Percentiles rank a stretch among this genome's conserved stretches.
These are phyloP conservation scores for Otocyon megalotis DNA, from an alignment of 2,113 vertebrate genomes.

Conservation along the genomic window DNA sequence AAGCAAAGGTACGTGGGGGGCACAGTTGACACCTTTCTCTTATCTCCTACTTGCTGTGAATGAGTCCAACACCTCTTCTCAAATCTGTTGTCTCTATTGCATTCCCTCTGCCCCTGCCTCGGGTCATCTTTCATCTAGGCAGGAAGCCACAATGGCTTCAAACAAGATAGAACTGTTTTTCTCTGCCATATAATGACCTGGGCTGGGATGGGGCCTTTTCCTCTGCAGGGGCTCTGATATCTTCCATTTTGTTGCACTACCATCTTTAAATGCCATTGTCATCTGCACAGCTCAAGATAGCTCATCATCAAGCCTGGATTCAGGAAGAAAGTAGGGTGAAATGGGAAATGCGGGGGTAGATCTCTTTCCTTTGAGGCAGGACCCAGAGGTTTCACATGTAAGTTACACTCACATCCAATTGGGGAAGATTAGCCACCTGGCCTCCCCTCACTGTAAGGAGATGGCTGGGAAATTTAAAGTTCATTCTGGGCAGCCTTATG, in stretches of 20 bases:
- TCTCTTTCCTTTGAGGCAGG: background rate
- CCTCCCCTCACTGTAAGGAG: background rate
- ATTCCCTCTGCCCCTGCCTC: background rate
- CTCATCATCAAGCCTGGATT: background rate
- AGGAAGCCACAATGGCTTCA: background rate
- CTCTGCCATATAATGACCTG: background rate
- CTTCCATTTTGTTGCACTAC: background rate
- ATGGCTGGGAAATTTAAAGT: background rate
- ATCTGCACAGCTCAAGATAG: background rate
- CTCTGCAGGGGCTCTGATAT: background rate
- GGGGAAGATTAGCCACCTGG: background rate
- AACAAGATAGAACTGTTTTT: background rate
- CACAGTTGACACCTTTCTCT: accelerated
- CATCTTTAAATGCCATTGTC: background rate
- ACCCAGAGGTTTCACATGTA: background rate
- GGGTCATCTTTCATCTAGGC: background rate
- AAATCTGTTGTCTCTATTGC: background rate
- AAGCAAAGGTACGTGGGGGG: background rate
- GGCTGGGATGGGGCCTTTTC: background rate
- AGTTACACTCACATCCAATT: background rate
- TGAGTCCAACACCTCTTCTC: background rate
- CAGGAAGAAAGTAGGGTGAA: background rate
- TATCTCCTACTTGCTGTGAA: background rate
- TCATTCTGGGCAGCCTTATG: background rate
- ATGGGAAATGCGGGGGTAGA: background rate